Evolutionary conservation across 2,888 invertebrate species (phyloP), one percentile per base, ranked within the genome.

Genomic region (Lycia hirtaria): DNA sequence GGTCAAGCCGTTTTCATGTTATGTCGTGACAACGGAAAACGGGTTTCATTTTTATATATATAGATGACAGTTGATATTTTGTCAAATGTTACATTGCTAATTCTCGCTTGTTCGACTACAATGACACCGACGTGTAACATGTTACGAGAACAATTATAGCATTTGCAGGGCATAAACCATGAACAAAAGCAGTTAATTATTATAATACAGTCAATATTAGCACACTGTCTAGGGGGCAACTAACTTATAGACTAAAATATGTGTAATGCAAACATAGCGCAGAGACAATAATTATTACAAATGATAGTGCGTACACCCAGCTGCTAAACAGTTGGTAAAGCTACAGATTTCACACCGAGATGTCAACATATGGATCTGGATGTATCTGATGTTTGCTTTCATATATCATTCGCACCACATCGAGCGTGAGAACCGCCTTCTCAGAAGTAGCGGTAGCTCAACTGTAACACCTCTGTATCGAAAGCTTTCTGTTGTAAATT

Each of bases 351-450:
- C 92, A 91, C 92, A 91, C 92, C 82, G 86, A 87, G 83, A 81
- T 87, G 91, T 81, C 90, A 92, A 91, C 89, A 83, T 91, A 92
- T 92, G 92, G 91, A 92, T 92, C 92, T 92, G 89, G 92, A 91
- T 91, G 82, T 85, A 87, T 85, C 85, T 77, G 81, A 83, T 90
- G 85, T 91, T 90, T 91, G 81, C 87, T 85, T 83, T 90, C 83
- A 82, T 87, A 82, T 84, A 67, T 91, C 91, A 88, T 90, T 90
- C 88, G 89, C 90, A 86, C 87, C 87, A 83, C 78, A 85, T 83
- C 75, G 78, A 81, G 80, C 89, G 88, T 90, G 90, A 90, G 91
- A 92, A 89, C 84, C 78, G 70, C 70, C 78, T 85, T 77, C 84
- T 73, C 71, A 72, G 79, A 85, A 82, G 67, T 83, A 85, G 86